Evolutionary conservation across 2,797 vertebrate genomes (phyloP).

Genomic region (Sparidentex hasta): DNA sequence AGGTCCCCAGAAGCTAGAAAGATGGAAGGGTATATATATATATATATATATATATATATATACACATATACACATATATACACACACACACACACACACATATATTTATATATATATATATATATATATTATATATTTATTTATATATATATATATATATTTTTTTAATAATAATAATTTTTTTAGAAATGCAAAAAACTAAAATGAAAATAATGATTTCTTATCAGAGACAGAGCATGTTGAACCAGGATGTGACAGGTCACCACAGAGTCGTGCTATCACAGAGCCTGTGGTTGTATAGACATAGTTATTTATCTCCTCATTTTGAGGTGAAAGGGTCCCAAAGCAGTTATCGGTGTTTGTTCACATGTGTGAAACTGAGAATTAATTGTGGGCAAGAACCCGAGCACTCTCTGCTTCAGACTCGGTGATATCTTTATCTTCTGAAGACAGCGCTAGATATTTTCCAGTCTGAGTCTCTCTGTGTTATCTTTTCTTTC

Average conservation of each 20-base stretch:
- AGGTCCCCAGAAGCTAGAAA: no score
- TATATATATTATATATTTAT: no score
- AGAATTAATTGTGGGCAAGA: constrained; percentile 56
- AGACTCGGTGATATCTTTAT: constrained; percentile 36
- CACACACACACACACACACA: no score
- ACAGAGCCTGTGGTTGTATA: constrained; percentile 43
- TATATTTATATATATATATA: no score
- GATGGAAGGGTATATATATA: no score
- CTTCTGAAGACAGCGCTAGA: constrained; percentile 7
- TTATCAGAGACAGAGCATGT: background rate
- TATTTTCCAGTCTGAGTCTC: constrained; percentile 34
- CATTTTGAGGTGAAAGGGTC: constrained; percentile 51
- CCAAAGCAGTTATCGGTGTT: constrained; percentile 23
- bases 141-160: no score
- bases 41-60: no score
- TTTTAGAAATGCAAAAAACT: background rate
- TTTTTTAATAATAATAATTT: no score
- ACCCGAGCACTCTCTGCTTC: constrained; percentile 5
- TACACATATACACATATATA: no score
- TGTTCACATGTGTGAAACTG: constrained; percentile 65
- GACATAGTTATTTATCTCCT: constrained; percentile 10
- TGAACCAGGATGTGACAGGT: constrained; percentile 33
- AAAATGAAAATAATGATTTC: background rate
- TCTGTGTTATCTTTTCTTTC: constrained; percentile 18
- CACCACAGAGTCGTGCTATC: constrained; percentile 34